These are phyloP conservation scores for Eupithecia pulchellata DNA, from an alignment of 2,888 invertebrate species.

Conservation along the genomic window DNA sequence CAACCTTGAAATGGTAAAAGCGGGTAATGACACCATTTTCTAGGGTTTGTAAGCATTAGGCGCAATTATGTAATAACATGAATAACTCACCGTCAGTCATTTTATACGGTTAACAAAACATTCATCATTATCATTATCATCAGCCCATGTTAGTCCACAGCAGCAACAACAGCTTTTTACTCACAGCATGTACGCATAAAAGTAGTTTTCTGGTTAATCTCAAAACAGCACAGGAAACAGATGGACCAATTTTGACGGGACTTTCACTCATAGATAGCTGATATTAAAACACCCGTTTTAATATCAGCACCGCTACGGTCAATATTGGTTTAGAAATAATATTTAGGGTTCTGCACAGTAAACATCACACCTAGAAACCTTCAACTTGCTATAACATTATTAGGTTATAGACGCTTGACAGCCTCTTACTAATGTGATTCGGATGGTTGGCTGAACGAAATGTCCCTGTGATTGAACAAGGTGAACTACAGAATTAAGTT, in stretches of 20 bases:
- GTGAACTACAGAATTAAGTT: conserved; percentile 3
- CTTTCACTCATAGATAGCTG: not conserved
- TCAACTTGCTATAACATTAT: not conserved
- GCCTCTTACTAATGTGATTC: conserved; percentile 23
- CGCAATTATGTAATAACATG: conserved; percentile 27
- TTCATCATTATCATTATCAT: too few species aligned
- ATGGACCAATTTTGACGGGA: not conserved
- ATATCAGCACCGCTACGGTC: too few species aligned
- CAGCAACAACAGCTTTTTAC: too few species aligned
- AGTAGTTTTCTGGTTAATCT: too few species aligned
- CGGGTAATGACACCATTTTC: conserved; percentile 45
- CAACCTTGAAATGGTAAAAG: conserved; percentile 46
- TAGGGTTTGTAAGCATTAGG: conserved; percentile 28
- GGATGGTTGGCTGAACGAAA: conserved; percentile 14
- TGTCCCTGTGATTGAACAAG: conserved; percentile 1
- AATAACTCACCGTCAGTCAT: conserved; percentile 11
- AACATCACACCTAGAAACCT: too few species aligned
- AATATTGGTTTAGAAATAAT: not conserved
- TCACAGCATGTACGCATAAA: too few species aligned
- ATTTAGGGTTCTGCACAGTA: not conserved
- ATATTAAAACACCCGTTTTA: too few species aligned
- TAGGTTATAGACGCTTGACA: conserved; percentile 21
- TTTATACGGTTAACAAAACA: not conserved
- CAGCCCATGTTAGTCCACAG: too few species aligned
- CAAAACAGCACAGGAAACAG: too few species aligned